These are phyloP conservation scores for Philopedon plagiatum DNA, from an alignment of 2,888 invertebrate species.

Conservation along the genomic window DNA sequence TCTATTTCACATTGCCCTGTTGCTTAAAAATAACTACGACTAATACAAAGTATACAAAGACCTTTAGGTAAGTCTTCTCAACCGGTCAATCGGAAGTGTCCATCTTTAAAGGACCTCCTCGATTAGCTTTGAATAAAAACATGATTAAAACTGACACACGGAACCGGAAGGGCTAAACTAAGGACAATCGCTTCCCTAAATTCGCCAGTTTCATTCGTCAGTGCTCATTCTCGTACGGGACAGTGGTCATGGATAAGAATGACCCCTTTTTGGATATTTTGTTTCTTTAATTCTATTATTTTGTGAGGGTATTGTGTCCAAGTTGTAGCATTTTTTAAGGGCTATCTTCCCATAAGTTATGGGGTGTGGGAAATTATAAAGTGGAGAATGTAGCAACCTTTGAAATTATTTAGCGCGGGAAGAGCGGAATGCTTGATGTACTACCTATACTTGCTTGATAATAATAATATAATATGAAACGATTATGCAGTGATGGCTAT, in stretches of 20 bases:
- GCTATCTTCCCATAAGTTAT: constrained; percentile 5
- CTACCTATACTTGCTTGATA: too few species aligned
- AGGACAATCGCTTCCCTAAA: constrained; percentile 42
- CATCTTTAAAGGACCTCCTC: constrained; percentile 11
- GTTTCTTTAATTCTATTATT: constrained; percentile 46
- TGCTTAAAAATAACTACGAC: too few species aligned
- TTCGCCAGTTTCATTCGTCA: constrained; percentile 33
- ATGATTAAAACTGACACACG: constrained; percentile 47
- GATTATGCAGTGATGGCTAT: too few species aligned
- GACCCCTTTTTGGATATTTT: constrained; percentile 35
- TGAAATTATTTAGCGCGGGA: too few species aligned
- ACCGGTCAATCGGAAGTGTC: constrained; percentile 40
- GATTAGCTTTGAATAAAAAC: constrained; percentile 40
- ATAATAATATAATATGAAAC: too few species aligned
- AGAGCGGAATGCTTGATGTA: too few species aligned
- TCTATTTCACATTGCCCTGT: too few species aligned
- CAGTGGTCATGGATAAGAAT: constrained; percentile 44
- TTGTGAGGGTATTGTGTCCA: constrained; percentile 36
- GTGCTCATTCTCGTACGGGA: constrained; percentile 25
- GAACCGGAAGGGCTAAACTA: constrained; percentile 42
- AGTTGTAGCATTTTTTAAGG: neutral
- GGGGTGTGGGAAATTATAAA: neutral
- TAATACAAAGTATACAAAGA: too few species aligned
- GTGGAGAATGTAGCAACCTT: too few species aligned
- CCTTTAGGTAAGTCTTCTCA: neutral